Conservation (phyloP, 2,113 vertebrate genomes). For the Raphicerus campestris region DNA sequence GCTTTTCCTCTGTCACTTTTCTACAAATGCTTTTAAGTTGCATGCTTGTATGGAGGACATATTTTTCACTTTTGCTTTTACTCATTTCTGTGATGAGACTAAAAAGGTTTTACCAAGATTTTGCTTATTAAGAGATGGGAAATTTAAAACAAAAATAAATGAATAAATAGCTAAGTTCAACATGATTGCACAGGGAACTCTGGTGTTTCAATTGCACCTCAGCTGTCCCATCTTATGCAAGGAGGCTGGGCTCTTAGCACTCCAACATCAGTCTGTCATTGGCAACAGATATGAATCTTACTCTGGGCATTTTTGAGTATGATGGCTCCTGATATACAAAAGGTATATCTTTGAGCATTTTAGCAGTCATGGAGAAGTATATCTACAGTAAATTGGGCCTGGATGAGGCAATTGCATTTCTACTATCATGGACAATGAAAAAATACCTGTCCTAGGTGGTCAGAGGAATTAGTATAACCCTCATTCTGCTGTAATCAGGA, state of each 20-base stretch:
- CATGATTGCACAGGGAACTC: not conserved
- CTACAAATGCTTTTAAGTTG: not conserved
- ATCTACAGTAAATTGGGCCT: not conserved
- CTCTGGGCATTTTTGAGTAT: not conserved
- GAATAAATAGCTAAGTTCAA: not conserved
- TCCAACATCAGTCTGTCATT: not conserved
- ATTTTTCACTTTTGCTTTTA: not conserved
- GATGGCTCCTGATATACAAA: not conserved
- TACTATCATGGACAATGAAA: not conserved
- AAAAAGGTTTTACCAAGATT: not conserved
- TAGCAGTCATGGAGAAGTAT: not conserved
- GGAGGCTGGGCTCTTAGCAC: not conserved
- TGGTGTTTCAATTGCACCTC: fast-evolving
- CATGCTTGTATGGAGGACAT: not conserved
- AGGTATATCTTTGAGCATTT: not conserved
- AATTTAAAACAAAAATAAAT: not conserved
- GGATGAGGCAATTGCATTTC: not conserved
- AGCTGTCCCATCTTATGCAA: no score
- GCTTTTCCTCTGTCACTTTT: not conserved
- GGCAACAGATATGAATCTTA: no score
- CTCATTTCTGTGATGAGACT: not conserved
- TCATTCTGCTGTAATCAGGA: not conserved
- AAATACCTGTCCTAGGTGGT: fast-evolving
- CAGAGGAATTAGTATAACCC: not conserved
- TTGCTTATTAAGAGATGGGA: not conserved